Conservation (phyloP, 2,888 invertebrate genomes). For the Orthosia gothica region DNA sequence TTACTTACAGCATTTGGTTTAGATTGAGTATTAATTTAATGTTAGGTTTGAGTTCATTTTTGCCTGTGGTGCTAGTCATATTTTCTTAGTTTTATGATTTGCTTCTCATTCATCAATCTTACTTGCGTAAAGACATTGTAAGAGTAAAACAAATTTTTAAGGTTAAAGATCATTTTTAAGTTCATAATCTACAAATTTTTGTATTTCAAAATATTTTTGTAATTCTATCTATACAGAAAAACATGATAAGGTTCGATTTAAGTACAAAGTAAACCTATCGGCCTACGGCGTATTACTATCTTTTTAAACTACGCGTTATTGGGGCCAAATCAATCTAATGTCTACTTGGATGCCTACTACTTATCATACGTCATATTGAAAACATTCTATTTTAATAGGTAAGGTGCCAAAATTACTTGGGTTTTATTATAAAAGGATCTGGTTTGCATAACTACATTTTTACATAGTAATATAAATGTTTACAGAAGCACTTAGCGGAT, state of each 20-base stretch:
- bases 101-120: constrained; percentile 34
- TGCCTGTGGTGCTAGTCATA: constrained; percentile 80
- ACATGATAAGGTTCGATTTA: constrained; percentile 54
- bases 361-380: constrained; percentile 56
- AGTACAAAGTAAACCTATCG: constrained; percentile 66
- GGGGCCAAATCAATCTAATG: constrained; percentile 71
- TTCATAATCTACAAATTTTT: constrained; percentile 37
- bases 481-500: constrained; percentile 31
- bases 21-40: constrained; percentile 51
- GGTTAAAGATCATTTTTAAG: constrained; percentile 22
- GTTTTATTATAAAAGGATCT: constrained; percentile 38
- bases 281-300: constrained; percentile 66
- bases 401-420: constrained; percentile 67
- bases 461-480: constrained; percentile 31
- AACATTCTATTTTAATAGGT: constrained; percentile 50
- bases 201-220: constrained; percentile 71
- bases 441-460: constrained; percentile 33
- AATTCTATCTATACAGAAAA: constrained; percentile 65
- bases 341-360: constrained; percentile 57
- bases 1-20: constrained; percentile 67
- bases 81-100: constrained; percentile 57
- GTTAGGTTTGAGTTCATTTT: constrained; percentile 56
- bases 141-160: constrained; percentile 10
- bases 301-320: constrained; percentile 59
- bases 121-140: constrained; percentile 39